These are phyloP conservation scores for Molossus molossus DNA, from an alignment of 2,797 vertebrate species.

Conservation along the genomic window DNA sequence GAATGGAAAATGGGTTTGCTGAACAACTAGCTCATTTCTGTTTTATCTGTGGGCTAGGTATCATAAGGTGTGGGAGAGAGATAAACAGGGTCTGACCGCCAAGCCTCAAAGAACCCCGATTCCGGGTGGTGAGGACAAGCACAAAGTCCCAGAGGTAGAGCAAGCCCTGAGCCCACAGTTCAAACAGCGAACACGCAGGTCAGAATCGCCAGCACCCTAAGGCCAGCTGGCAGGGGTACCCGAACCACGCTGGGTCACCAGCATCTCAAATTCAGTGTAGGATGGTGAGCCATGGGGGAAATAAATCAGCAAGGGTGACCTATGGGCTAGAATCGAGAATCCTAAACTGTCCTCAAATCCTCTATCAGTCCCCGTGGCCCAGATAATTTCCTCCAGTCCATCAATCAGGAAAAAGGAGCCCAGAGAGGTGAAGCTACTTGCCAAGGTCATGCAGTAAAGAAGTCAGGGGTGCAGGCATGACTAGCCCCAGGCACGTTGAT, in stretches of 20 bases:
- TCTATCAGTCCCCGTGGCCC: not conserved
- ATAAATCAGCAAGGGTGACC: not conserved
- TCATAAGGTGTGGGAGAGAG: not conserved
- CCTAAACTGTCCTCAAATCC: too few relatives aligned
- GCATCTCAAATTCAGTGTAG: not conserved
- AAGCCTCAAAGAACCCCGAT: not conserved
- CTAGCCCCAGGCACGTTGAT: not conserved
- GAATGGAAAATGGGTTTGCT: not conserved
- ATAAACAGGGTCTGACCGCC: too few relatives aligned
- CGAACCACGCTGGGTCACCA: not conserved
- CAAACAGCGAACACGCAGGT: not conserved
- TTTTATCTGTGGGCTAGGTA: not conserved
- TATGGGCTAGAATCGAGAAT: not conserved
- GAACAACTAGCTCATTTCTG: not conserved
- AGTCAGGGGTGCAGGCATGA: not conserved
- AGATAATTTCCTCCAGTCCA: not conserved
- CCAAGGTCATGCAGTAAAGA: not conserved
- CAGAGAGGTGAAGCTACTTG: not conserved
- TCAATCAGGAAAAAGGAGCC: not conserved
- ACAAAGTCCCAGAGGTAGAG: not conserved
- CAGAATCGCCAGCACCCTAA: not conserved
- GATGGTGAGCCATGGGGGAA: fast-evolving
- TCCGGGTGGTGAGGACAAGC: not conserved
- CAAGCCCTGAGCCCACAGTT: not conserved
- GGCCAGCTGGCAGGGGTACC: not conserved